A percentile compares a stretch with the other conserved stretches of the same genome.
phyloP scores from a whole-genome alignment of 2,113 vertebrate genomes.

The Scolopax mira region DNA sequence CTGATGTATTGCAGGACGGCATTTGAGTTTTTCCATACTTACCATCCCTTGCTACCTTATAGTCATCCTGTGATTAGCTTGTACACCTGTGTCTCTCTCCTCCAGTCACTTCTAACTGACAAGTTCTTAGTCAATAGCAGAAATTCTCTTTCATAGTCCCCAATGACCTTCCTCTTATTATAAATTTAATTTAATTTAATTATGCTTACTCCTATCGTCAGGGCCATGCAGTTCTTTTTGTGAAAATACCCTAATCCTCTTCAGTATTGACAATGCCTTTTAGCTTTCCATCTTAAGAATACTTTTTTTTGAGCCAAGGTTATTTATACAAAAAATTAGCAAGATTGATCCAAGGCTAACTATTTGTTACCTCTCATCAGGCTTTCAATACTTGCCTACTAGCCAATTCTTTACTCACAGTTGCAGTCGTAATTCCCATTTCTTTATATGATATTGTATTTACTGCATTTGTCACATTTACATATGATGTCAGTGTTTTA shows the following conservation, averaged over 20 bases:
- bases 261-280: conserved; percentile 5
- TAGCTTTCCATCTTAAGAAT: background rate
- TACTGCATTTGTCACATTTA: background rate
- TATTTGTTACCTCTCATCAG: background rate
- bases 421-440: background rate
- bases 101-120: background rate
- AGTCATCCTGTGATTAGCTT: background rate
- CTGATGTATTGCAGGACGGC: background rate
- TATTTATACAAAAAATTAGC: conserved; percentile 6
- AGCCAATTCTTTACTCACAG: background rate
- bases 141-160: background rate
- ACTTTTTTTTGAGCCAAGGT: background rate
- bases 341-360: background rate
- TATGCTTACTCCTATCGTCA: background rate
- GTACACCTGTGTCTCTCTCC: background rate
- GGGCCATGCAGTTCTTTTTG: background rate
- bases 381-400: background rate
- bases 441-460: background rate
- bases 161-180: background rate
- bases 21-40: background rate
- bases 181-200: conserved; percentile 31
- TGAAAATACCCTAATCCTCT: conserved; percentile 13
- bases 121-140: background rate
- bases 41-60: background rate
- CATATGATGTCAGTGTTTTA: background rate